phyloP scores from a whole-genome alignment of 2,797 vertebrate species.

The Helarctos malayanus region DNA sequence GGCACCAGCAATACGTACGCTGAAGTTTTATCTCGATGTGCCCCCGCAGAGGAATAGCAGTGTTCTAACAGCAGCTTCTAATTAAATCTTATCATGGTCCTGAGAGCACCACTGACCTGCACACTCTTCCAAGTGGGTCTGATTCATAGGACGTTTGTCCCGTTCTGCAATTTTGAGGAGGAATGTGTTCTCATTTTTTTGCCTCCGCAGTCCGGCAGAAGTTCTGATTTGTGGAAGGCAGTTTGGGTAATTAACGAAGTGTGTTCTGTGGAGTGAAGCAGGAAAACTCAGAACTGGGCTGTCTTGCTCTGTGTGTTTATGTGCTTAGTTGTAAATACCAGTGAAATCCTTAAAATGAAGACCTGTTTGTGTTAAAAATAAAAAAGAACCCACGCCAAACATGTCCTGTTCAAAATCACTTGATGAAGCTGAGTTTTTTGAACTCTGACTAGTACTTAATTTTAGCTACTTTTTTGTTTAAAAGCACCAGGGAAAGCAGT shows the following conservation, averaged over 20 bases:
- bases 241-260: slow-evolving; percentile 71
- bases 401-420: slow-evolving; percentile 59
- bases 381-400: background rate
- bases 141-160: slow-evolving; percentile 81
- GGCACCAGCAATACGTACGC: background rate
- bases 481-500: slow-evolving; percentile 46
- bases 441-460: slow-evolving; percentile 76
- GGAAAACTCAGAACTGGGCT: background rate
- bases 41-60: slow-evolving; percentile 71
- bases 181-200: slow-evolving; percentile 72
- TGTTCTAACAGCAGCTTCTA: slow-evolving; percentile 85
- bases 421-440: slow-evolving; percentile 57
- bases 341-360: slow-evolving; percentile 57
- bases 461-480: slow-evolving; percentile 75
- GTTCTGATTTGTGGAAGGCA: slow-evolving; percentile 64
- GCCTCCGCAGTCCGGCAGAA: slow-evolving; percentile 65
- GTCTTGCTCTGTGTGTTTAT: background rate
- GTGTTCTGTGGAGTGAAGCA: slow-evolving; percentile 65
- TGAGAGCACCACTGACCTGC: slow-evolving; percentile 82
- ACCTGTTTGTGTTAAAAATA: slow-evolving; percentile 68
- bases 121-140: slow-evolving; percentile 77
- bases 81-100: slow-evolving; percentile 86
- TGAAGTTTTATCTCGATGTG: slow-evolving; percentile 88
- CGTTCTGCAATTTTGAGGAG: slow-evolving; percentile 46
- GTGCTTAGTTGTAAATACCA: slow-evolving; percentile 44